These are phyloP conservation scores for Lissocephala sabroskyi DNA, from an alignment of 2,888 invertebrate genomes.

Conservation along the genomic window DNA sequence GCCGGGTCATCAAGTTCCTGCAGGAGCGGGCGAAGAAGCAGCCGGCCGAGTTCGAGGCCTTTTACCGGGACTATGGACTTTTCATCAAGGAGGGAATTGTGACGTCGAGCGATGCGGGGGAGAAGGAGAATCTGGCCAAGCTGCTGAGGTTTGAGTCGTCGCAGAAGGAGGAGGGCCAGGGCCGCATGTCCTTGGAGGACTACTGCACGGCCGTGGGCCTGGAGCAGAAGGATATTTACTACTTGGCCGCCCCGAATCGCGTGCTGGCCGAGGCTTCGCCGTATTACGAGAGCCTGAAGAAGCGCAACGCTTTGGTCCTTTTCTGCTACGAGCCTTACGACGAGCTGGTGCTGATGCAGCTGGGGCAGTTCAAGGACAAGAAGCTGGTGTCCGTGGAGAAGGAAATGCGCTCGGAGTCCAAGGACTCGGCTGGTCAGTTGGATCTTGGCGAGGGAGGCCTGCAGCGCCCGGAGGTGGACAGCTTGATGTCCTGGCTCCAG, in stretches of 20 bases:
- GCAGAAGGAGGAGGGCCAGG: constrained; percentile 76
- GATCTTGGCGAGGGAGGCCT: constrained; percentile 81
- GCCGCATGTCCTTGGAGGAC: constrained; percentile 83
- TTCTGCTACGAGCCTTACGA: constrained; percentile 99
- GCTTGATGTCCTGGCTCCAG: constrained; percentile 85
- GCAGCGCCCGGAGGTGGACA: constrained; percentile 82
- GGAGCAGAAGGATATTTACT: constrained; percentile 90
- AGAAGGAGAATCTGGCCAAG: constrained; percentile 93
- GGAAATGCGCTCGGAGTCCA: constrained; percentile 85
- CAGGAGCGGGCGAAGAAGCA: constrained; percentile 89
- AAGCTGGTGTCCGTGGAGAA: constrained; percentile 92
- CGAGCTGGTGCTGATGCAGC: constrained; percentile 92
- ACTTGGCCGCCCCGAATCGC: constrained; percentile 95
- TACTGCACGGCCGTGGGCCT: constrained; percentile 81
- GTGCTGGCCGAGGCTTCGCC: constrained; percentile 94
- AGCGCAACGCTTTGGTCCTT: constrained; percentile 89
- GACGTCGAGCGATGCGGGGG: constrained; percentile 83
- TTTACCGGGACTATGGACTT: constrained; percentile 92
- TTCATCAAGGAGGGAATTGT: constrained; percentile 98
- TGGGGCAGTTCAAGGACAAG: constrained; percentile 82
- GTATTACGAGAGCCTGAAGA: constrained; percentile 93
- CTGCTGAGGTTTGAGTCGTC: constrained; percentile 95
- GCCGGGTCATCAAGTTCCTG: constrained; percentile 87
- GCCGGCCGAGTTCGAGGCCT: constrained; percentile 84
- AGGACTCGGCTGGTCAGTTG: constrained; percentile 75